Conservation (phyloP, 2,797 vertebrate species). For the Oryzias sinensis region DNA sequence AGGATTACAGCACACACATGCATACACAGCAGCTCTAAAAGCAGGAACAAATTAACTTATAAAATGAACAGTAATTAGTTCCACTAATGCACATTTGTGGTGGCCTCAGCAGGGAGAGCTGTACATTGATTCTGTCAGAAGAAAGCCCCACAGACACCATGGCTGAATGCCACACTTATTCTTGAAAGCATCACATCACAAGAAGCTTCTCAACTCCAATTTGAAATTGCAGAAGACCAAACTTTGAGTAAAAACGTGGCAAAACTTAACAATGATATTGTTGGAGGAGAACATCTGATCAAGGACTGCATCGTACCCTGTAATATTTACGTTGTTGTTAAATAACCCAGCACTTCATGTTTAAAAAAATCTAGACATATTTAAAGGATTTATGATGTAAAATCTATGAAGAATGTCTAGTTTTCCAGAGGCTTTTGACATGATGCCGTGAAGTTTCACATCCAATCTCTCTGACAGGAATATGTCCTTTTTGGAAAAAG, state of each 20-base stretch:
- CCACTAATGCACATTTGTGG: constrained; percentile 39
- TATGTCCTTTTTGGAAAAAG: too few species aligned
- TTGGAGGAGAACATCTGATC: constrained; percentile 2
- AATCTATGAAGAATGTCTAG: too few species aligned
- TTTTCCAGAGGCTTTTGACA: background rate
- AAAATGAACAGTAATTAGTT: constrained; percentile 59
- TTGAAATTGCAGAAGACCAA: constrained; percentile 37
- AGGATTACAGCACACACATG: background rate
- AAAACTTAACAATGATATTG: constrained; percentile 5
- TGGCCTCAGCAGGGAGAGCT: constrained; percentile 19
- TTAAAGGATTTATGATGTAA: too few species aligned
- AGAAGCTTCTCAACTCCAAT: constrained; percentile 55
- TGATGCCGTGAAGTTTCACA: too few species aligned
- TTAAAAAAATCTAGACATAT: too few species aligned
- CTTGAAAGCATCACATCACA: constrained; percentile 49
- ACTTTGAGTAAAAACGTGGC: constrained; percentile 22
- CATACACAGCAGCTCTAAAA: constrained; percentile 6
- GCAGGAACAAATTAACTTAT: constrained; percentile 52
- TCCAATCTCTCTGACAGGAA: too few species aligned
- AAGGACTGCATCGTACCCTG: too few species aligned
- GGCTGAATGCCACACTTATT: constrained; percentile 23
- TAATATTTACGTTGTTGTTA: too few species aligned
- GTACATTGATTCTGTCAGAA: constrained; percentile 55
- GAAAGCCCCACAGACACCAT: constrained; percentile 20
- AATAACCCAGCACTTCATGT: too few species aligned